A percentile compares a stretch with the other conserved stretches of the same genome.
These are phyloP conservation scores for Thomomys bottae DNA, from an alignment of 2,113 vertebrate species.

Conservation along the genomic window DNA sequence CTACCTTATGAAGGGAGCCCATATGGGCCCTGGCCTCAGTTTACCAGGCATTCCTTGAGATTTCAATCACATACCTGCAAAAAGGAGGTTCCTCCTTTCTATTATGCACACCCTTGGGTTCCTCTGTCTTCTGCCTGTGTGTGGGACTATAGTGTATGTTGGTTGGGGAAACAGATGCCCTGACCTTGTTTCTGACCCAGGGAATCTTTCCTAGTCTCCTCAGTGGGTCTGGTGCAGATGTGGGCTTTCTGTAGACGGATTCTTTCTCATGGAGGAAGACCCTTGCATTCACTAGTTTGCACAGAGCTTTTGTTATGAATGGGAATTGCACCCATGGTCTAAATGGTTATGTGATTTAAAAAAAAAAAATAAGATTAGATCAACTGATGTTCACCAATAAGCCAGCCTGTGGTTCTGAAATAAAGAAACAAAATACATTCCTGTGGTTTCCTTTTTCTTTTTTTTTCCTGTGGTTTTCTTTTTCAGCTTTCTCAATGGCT, in stretches of 20 bases:
- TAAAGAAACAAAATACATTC: neutral
- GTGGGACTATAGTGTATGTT: fast-evolving
- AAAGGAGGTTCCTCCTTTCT: fast-evolving
- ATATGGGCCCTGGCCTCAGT: fast-evolving
- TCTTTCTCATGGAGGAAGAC: no score
- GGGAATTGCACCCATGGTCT: no score
- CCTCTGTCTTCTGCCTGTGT: neutral
- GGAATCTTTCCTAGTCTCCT: neutral
- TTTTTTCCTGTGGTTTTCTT: no score
- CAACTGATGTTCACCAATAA: neutral
- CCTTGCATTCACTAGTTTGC: neutral
- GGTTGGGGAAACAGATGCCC: neutral
- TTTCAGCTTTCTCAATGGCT: neutral
- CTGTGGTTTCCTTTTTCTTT: no score
- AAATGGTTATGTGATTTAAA: no score
- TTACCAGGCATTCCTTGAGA: neutral
- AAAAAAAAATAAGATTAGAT: no score
- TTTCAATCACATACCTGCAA: neutral
- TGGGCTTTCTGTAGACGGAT: no score
- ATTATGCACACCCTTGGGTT: fast-evolving
- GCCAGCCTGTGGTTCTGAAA: neutral
- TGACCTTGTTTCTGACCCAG: no score
- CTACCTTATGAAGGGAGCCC: neutral
- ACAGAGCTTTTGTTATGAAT: neutral
- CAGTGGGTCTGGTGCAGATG: fast-evolving